Evolutionary conservation across 2,797 vertebrate species (phyloP), one percentile per base, ranked within the genome.

Genomic region (Falco biarmicus): DNA sequence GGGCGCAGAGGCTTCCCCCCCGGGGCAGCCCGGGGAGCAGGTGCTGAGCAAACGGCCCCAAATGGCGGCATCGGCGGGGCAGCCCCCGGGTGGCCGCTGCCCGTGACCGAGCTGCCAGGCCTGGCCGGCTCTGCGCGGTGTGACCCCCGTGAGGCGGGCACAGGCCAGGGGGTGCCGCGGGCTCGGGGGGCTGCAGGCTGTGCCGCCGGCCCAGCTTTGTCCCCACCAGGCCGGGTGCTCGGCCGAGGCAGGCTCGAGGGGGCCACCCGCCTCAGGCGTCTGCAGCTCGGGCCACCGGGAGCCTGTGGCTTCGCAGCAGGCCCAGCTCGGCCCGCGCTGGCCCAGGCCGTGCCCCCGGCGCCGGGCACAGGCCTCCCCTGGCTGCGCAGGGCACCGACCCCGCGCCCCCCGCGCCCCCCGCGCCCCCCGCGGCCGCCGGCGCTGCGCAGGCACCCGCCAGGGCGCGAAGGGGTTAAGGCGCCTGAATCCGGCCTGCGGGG

Each of bases 401-500:
- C 37, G 37, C 37, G 37, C 37, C 37, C 37, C 37, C 37, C 37
- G 37, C 37, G 37, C 37, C 34, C 34, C 34, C 34, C 34, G 3
- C 45, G n/a, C n/a, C 57, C 77, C 63, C 66, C 63, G 4, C 28
- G 5, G 28, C 34, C 0, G 9, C 31, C 6, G 37, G 39, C 47
- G 5, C 54, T 15, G 1, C 6, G 21, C 3, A 66, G 64, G 60
- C 77, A 18, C 22, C 15, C 5, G 9, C 41, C 4, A 20, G 84
- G 94, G 51, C 37, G 47, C 10, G 84, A 97, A 96, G 90, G 97
- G 84, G 93, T 96, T 97, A 97, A 96, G 61, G 74, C 3, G 65
- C 93, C 82, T 9, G 70, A 63, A 74, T 87, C 90, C 24, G 76
- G 57, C 9, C 78, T 66, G 17, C 5, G 43, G 83, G 88, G 91